Percentiles rank a stretch among this genome's conserved stretches.
Evolutionary conservation across 2,888 invertebrate genomes (phyloP).

Genomic region (Tineola bisselliella): DNA sequence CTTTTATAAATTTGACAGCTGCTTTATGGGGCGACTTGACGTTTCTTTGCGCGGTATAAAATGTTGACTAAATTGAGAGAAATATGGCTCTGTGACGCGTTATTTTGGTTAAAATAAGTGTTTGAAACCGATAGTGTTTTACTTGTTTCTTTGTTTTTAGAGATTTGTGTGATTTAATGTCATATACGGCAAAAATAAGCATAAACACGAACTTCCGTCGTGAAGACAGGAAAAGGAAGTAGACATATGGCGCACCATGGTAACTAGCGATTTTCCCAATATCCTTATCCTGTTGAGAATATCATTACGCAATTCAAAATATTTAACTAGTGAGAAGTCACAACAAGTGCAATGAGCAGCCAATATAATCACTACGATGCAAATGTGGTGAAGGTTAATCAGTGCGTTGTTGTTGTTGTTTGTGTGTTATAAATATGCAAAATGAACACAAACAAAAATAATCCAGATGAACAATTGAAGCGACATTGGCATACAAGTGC

Average conservation of each 20-base stretch:
- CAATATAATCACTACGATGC: too few relatives aligned
- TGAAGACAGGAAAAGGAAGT: slow-evolving; percentile 8
- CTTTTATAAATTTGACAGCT: background rate
- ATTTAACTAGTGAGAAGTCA: background rate
- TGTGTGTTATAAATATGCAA: too few relatives aligned
- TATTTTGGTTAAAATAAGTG: background rate
- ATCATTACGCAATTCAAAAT: background rate
- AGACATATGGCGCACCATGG: slow-evolving; percentile 1
- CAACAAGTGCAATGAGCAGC: background rate
- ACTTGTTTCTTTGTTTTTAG: background rate
- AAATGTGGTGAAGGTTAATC: too few relatives aligned
- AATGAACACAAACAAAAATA: too few relatives aligned
- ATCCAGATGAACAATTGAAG: too few relatives aligned
- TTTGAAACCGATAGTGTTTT: background rate
- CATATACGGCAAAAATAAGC: background rate
- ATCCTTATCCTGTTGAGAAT: slow-evolving; percentile 7
- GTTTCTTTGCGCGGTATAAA: slow-evolving; percentile 3
- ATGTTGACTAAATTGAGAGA: background rate
- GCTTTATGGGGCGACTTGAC: background rate
- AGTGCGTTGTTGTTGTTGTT: too few relatives aligned
- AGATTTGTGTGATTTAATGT: background rate
- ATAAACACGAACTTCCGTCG: background rate
- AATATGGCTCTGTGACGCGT: background rate
- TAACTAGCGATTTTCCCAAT: background rate
- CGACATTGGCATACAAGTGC: too few relatives aligned